Evolutionary conservation across 2,888 invertebrate species (phyloP), one percentile per base, ranked within the genome.

Genomic region (Trissolcus brochymenae): DNA sequence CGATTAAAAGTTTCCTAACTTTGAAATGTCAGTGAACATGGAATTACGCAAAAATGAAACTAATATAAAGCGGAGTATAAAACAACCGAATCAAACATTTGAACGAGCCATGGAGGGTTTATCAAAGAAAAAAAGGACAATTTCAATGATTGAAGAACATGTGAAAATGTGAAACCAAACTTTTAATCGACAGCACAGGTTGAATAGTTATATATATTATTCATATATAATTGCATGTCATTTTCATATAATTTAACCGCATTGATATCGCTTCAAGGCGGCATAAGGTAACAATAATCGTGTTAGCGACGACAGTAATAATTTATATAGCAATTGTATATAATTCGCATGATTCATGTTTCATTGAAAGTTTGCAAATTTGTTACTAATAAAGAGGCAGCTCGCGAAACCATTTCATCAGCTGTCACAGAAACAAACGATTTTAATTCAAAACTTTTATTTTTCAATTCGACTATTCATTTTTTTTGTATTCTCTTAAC

Each of bases 271-370:
- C 54, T 64, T 67, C 49, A 60, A 62, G 72, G 72, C 64, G 57
- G 62, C 57, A 66, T 53, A 76, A 72, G 62, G 49, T 76, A 76
- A 76, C 76, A 71, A 72, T 72, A 67, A 76, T 68, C 65, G 61
- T 75, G 60, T 35, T 75, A 75, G 64, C 75, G 54, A 61, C 61
- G 68, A 76, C 46, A 65, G 60, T 70, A 70, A 76, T 61, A 67
- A 62, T 54, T 11, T 75, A 61, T 56, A 55, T 62, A 67, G 57
- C 57, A 68, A 50, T 50, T 6, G 55, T 74, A 14, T 16, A 46
- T 46, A 75, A 64, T 64, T 66, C 65, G 51, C 53, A 49, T 65
- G 35, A 60, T 60, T 0, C 57, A 60, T 54, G 19, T 14, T 62
- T 56, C 16, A 29, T 57, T 54, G 19, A 13, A 29, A 19, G 17